Evolutionary conservation across 2,797 vertebrate species (phyloP).

Genomic region (Mus minutoides): DNA sequence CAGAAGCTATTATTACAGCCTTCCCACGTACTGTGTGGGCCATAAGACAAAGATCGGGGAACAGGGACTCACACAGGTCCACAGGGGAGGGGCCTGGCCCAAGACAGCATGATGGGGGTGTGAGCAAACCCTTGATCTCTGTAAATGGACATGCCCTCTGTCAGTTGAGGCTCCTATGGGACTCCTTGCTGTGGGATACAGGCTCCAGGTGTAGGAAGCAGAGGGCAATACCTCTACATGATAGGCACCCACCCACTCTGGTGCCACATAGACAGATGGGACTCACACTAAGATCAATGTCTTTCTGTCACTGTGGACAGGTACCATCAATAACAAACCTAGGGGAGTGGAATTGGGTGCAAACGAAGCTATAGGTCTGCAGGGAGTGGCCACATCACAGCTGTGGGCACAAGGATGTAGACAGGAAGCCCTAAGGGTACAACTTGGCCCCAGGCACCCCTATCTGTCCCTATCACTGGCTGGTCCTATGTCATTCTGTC

Average conservation of each 20-base stretch:
- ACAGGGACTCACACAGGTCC: not conserved
- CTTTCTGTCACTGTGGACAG: not conserved
- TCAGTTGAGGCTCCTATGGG: not conserved
- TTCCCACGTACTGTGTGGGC: not conserved
- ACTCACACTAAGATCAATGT: not conserved
- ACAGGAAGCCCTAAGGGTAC: not conserved
- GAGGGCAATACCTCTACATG: not conserved
- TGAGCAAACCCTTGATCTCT: not conserved
- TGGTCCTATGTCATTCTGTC: slow-evolving; percentile 25
- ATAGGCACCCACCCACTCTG: not conserved
- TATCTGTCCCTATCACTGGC: slow-evolving; percentile 21
- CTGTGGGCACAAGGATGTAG: not conserved
- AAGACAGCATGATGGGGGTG: not conserved
- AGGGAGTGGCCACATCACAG: not conserved
- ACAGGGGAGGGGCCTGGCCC: not conserved
- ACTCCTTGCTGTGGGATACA: not conserved
- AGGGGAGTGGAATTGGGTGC: not conserved
- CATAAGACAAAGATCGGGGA: fast-evolving
- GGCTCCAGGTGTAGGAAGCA: not conserved
- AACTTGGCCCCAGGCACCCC: not conserved
- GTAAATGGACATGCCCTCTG: not conserved
- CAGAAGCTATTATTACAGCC: not conserved
- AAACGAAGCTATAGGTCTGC: not conserved
- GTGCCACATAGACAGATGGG: not conserved
- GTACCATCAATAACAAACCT: not conserved